A percentile compares a stretch with the other conserved stretches of the same genome.
Evolutionary conservation across 1,140 invertebrate species (phyloP).

Genomic region (Pseudomyrmex cubaensis): DNA sequence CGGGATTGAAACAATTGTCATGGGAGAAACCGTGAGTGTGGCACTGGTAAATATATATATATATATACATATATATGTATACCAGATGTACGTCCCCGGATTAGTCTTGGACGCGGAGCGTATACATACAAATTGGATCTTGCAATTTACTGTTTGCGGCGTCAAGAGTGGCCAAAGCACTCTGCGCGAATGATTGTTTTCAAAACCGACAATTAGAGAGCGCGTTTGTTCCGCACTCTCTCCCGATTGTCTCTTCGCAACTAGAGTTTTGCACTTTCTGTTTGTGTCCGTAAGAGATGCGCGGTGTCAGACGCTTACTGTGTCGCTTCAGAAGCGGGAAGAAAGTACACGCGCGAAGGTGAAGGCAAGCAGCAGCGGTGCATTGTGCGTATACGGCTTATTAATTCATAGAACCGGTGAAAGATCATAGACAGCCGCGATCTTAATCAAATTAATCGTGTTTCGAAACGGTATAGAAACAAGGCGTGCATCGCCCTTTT

Average conservation of each 20-base stretch:
- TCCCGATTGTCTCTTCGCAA: background rate
- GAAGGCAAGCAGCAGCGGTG: background rate
- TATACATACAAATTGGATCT: constrained; percentile 43
- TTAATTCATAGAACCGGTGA: constrained; percentile 26
- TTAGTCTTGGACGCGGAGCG: background rate
- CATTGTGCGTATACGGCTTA: background rate
- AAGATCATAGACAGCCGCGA: background rate
- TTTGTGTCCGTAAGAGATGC: background rate
- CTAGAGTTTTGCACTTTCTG: constrained; percentile 16
- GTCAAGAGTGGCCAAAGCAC: background rate
- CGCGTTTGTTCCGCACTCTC: background rate
- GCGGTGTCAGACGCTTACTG: background rate
- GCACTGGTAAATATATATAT: constrained; percentile 10
- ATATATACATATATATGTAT: constrained; percentile 7
- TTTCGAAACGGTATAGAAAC: background rate
- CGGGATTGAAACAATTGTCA: constrained; percentile 9
- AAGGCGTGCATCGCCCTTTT: constrained; percentile 31
- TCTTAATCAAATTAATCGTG: constrained; percentile 49
- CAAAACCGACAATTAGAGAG: constrained; percentile 32
- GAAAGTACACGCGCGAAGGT: background rate
- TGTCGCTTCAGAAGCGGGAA: background rate
- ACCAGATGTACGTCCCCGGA: background rate
- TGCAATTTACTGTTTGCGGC: constrained; percentile 10
- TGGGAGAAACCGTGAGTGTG: constrained; percentile 23
- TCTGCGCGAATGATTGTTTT: constrained; percentile 12